phyloP scores from a whole-genome alignment of 23 tunicate genomes.

The Trididemnum nubilum region DNA sequence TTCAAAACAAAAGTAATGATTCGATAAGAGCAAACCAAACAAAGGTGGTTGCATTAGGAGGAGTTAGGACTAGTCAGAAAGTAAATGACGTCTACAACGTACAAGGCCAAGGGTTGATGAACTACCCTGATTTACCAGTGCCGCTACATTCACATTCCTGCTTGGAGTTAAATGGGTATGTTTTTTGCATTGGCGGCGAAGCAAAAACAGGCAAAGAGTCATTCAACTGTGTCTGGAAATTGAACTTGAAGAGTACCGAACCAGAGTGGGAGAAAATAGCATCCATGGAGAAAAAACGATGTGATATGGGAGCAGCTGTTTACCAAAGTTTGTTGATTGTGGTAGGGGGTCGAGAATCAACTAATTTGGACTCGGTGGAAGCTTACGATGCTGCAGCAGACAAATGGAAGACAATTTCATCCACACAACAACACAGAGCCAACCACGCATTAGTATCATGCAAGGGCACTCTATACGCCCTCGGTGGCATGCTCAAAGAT shows the following conservation, averaged over 20 bases:
- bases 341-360: not conserved
- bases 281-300: not conserved
- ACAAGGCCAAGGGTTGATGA: not conserved
- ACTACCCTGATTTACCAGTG: not conserved
- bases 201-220: not conserved
- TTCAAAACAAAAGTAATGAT: no score
- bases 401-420: not conserved
- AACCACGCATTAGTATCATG: not conserved
- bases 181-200: not conserved
- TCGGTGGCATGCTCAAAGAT: not conserved
- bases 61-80: not conserved
- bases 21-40: no score
- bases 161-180: not conserved
- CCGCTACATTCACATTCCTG: not conserved
- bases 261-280: not conserved
- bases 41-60: no score
- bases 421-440: not conserved
- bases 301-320: not conserved
- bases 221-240: not conserved
- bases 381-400: not conserved
- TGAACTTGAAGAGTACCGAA: not conserved
- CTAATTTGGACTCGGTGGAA: not conserved
- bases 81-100: not conserved
- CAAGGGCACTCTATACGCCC: not conserved
- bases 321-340: not conserved